A percentile compares a stretch with the other conserved stretches of the same genome.
Evolutionary conservation across 2,113 vertebrate species (phyloP).

Genomic region (Reinhardtius hippoglossoides): DNA sequence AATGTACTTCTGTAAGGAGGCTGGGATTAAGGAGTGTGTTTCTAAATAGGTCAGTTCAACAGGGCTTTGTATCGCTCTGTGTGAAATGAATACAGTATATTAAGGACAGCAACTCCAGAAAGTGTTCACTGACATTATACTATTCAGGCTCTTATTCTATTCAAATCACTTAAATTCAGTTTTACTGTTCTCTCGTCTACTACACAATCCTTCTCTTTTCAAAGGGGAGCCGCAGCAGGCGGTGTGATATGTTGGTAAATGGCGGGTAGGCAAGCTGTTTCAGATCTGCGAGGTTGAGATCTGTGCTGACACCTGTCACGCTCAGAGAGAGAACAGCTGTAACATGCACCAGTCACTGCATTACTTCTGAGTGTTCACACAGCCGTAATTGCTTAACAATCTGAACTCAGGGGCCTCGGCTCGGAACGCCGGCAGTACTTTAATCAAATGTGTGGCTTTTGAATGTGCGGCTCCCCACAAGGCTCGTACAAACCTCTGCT

Average conservation of each 20-base stretch:
- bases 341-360: conserved; percentile 27
- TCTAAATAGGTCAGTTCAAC: background rate
- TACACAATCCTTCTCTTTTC: background rate
- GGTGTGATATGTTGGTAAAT: conserved; percentile 30
- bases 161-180: background rate
- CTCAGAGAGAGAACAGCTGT: conserved; percentile 54
- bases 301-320: conserved; percentile 42
- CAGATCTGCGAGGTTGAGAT: conserved; percentile 48
- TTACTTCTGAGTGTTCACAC: conserved; percentile 19
- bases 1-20: background rate
- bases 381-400: conserved; percentile 46
- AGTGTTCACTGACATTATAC: too few relatives aligned
- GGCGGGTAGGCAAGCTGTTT: conserved; percentile 29
- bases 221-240: conserved; percentile 5
- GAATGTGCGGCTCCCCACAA: conserved; percentile 22
- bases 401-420: conserved; percentile 17
- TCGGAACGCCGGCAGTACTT: conserved; percentile 29
- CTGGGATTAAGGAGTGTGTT: background rate
- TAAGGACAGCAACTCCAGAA: background rate
- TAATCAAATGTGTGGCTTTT: conserved; percentile 44
- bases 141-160: background rate
- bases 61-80: background rate
- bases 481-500: conserved; percentile 36
- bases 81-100: background rate
- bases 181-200: background rate